phyloP scores from a whole-genome alignment of 2,797 vertebrate species.

The Tamandua tetradactyla region DNA sequence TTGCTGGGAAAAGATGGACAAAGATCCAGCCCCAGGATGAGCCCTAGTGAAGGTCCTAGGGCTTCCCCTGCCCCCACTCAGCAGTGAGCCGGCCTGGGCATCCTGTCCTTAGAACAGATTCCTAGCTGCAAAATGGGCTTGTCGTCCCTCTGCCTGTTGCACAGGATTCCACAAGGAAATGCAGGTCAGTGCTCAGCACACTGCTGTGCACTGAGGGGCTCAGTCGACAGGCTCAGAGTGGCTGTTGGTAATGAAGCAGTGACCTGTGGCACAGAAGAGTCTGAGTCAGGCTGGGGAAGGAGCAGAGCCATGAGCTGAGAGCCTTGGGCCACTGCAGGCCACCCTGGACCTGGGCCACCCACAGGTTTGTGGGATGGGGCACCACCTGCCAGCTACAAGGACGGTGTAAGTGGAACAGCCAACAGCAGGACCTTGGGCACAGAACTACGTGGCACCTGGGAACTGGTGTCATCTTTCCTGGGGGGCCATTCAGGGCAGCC shows the following conservation, averaged over 20 bases:
- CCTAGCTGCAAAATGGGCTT: accelerated
- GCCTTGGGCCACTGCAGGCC: not conserved
- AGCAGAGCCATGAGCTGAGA: not conserved
- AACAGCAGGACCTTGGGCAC: not conserved
- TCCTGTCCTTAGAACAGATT: not conserved
- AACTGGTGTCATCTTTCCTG: not conserved
- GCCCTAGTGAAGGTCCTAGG: not conserved
- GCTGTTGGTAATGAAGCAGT: not conserved
- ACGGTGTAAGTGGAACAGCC: not conserved
- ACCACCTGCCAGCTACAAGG: not conserved
- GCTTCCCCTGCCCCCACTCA: not conserved
- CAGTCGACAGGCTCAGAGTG: not conserved
- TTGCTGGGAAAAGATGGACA: not conserved
- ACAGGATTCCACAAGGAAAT: not conserved
- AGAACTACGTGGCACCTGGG: not conserved
- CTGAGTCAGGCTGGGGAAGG: not conserved
- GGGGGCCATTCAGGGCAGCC: not conserved
- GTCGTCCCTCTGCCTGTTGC: accelerated
- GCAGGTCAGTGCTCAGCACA: accelerated
- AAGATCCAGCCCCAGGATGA: not conserved
- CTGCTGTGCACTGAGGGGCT: not conserved
- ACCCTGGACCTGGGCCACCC: not conserved
- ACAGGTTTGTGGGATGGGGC: accelerated
- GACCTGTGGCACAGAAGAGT: accelerated
- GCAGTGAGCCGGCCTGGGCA: accelerated